Base-by-base conservation (phyloP, 2,888 invertebrate genomes). In the Drosophila acutilabella region DNA sequence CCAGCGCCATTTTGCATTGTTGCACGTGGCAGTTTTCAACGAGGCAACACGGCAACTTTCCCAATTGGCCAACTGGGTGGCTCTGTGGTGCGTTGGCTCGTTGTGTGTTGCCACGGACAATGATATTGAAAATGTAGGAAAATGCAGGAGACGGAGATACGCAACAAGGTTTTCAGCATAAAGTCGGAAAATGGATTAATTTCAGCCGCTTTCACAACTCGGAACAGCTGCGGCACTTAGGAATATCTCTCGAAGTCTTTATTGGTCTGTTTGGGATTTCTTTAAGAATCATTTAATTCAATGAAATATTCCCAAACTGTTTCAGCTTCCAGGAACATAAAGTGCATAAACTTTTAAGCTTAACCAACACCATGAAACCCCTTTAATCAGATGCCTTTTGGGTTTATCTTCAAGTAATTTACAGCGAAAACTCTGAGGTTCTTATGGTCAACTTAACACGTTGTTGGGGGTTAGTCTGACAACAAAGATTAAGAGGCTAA, bases 1-100 rank as follows among this genome's bases (percentile, higher is more conserved):
- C 62, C 69, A 47, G 20, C 61, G 67, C 71, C 77, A 74, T 81
- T 78, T 85, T 81, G 81, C 84, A 85, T 85, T 78, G 79, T 67
- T 82, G 81, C 85, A 84, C 86, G 85, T 67, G 74, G 48, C 71
- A 33, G 14, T 53, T 70, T 60, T 58, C 66, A 56, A n/a, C 23
- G 58, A 7, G 8, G 30, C 23, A 23, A 1, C 5, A 4, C 36
- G 58, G 36, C 54, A 68, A 78, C 74, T 83, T 72, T 69, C 72
- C 40, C 50, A 64, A 61, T 59, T 64, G 68, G 58, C 61, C 77
- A 57, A 61, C 65, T 64, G 64, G 26, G 36, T 30, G 8, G 30
- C 26, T 26, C 26, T 0, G 26, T 26, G 7, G 26, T 26, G 26
- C 30, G 8, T 1, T 30, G 30, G 30, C 26, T 53, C 57, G 51